Percentiles rank a stretch among this genome's conserved stretches.
These are phyloP conservation scores for Chrysolina oricalcia DNA, from an alignment of 2,888 invertebrate species.

Conservation along the genomic window DNA sequence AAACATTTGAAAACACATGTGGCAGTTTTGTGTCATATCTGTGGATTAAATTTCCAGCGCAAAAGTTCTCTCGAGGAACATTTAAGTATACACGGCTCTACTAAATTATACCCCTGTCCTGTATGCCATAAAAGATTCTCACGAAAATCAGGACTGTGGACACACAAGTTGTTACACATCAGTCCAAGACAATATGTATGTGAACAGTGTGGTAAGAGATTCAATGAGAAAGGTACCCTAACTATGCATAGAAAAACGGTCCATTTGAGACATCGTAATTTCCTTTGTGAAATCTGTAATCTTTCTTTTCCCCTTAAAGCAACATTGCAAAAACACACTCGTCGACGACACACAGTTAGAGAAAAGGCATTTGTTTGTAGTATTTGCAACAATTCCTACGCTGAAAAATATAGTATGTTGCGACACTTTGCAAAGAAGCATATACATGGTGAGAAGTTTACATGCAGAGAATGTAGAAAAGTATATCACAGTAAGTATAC, in stretches of 20 bases:
- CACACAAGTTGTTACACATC: conserved; percentile 23
- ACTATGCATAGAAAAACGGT: conserved; percentile 25
- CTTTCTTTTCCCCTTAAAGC: conserved; percentile 32
- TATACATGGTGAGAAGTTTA: not conserved
- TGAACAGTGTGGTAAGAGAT: conserved; percentile 27
- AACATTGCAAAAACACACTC: conserved; percentile 29
- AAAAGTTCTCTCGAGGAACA: not conserved
- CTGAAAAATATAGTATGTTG: conserved; percentile 29
- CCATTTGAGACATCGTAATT: conserved; percentile 15
- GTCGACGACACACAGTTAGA: conserved; percentile 21
- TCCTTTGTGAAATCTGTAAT: conserved; percentile 24
- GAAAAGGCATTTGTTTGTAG: conserved; percentile 24
- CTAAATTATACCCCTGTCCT: conserved; percentile 14
- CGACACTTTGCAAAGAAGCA: not conserved
- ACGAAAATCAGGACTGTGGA: conserved; percentile 5
- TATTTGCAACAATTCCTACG: conserved; percentile 24
- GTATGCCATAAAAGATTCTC: conserved; percentile 22
- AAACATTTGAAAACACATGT: not conserved
- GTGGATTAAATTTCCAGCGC: conserved; percentile 2
- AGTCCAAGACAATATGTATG: conserved; percentile 23
- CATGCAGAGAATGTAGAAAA: conserved; percentile 24
- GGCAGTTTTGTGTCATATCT: not conserved
- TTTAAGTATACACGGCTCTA: conserved; percentile 2
- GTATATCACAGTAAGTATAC: conserved; percentile 25
- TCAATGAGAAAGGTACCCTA: conserved; percentile 21